Evolutionary conservation across 1,140 invertebrate species (phyloP), one percentile per base, ranked within the genome.

Genomic region (Portunus trituberculatus): DNA sequence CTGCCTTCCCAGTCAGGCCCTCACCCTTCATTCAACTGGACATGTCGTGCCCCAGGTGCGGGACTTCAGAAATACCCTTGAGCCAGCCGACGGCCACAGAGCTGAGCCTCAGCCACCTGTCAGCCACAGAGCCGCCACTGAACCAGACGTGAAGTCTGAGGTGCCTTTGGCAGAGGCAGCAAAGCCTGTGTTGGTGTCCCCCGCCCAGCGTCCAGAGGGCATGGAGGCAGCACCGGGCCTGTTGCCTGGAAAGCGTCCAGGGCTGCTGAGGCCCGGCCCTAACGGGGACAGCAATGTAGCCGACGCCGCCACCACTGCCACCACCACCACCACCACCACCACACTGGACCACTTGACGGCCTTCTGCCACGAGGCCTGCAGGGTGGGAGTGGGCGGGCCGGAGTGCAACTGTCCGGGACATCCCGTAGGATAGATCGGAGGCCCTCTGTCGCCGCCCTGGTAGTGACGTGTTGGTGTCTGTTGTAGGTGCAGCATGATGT

Each of bases 321-420:
- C 86, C 31, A 88, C 31, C 31, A 88, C 86, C 86, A 88, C 86
- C 31, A 32, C 86, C 45, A 48, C 89, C 48, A 91, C 89, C 89
- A 91, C 89, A 0, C 8, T 91, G 14, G 89, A 91, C 45, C 46
- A 45, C n/a, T 29, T 46, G 0, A 48, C 16, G 48, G 89, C 45
- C 28, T 91, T 91, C 89, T 91, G 89, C 46, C 45, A 91, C 39
- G 45, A 91, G 45, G 89, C 89, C 25, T 91, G 89, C 14, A 25
- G 28, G 16, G 89, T 14, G 45, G 89, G 89, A 7, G 89, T 91
- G 45, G 89, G 89, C 29, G 89, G 89, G n/a, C 89, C 89, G 16
- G 89, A 91, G 48, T 91, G 89, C 48, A 48, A 91, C 89, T 91
- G 89, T 91, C 39, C 89, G 25, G 89, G 48, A 8, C 89, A 91